Conservation (phyloP, 2,888 invertebrate genomes). For the Encarsia formosa region DNA sequence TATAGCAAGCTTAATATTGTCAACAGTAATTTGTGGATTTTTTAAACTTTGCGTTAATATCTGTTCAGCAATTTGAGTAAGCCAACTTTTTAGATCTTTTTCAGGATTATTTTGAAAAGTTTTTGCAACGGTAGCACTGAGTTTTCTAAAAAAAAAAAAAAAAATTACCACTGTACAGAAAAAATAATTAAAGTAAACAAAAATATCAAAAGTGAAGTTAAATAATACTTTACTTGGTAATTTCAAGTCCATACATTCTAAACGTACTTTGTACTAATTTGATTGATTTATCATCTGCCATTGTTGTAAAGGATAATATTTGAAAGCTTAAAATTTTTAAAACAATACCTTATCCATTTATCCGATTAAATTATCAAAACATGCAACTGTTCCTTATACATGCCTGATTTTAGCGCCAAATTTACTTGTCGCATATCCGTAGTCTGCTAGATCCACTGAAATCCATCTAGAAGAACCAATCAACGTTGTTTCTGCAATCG, state of each 20-base stretch:
- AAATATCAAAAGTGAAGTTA: constrained; percentile 1
- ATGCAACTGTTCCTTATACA: too few species aligned
- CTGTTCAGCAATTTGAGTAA: constrained; percentile 73
- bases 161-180: neutral
- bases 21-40: constrained; percentile 68
- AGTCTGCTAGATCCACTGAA: too few species aligned
- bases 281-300: constrained; percentile 31
- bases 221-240: constrained; percentile 56
- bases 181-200: neutral
- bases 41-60: constrained; percentile 73
- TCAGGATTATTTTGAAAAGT: constrained; percentile 62
- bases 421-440: too few species aligned
- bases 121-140: constrained; percentile 68
- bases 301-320: neutral
- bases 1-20: constrained; percentile 70
- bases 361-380: too few species aligned
- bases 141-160: constrained; percentile 57
- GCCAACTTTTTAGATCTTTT: constrained; percentile 63
- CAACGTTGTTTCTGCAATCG: too few species aligned
- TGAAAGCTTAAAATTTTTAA: neutral
- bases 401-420: too few species aligned
- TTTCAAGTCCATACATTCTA: constrained; percentile 70
- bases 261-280: constrained; percentile 64
- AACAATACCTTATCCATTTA: too few species aligned
- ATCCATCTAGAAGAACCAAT: too few species aligned